phyloP scores from a whole-genome alignment of 2,888 invertebrate species.

The Pyralis farinalis region DNA sequence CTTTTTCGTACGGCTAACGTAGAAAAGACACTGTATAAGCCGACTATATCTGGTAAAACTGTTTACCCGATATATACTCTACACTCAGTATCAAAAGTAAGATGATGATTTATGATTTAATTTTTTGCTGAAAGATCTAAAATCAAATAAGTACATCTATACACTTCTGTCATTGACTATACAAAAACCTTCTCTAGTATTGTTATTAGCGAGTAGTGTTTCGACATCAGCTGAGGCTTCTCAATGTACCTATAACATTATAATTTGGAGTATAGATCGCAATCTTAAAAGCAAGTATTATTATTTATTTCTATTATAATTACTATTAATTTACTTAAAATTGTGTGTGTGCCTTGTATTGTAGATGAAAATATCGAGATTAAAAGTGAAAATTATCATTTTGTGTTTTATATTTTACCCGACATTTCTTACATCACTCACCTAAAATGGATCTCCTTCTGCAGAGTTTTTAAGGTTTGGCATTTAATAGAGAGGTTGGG shows the following conservation, averaged over 20 bases:
- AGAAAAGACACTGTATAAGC: too few species aligned
- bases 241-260: conserved; percentile 42
- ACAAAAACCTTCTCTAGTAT: conserved; percentile 27
- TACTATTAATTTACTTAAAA: conserved; percentile 77
- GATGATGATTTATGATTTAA: too few species aligned
- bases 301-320: conserved; percentile 71
- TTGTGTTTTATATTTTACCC: conserved; percentile 52
- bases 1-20: too few species aligned
- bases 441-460: too few species aligned
- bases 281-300: conserved; percentile 63
- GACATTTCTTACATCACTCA: too few species aligned
- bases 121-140: too few species aligned
- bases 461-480: too few species aligned
- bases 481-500: too few species aligned
- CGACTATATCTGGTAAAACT: too few species aligned
- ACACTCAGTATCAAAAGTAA: too few species aligned
- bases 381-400: conserved; percentile 79
- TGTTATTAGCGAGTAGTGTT: conserved; percentile 47
- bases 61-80: too few species aligned
- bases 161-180: neutral
- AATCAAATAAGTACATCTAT: too few species aligned
- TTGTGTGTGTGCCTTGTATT: conserved; percentile 87
- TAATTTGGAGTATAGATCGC: conserved; percentile 52
- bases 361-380: conserved; percentile 83
- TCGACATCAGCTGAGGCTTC: conserved; percentile 56